Percentiles rank a stretch among this genome's conserved stretches.
Evolutionary conservation across 2,888 invertebrate species (phyloP).

Genomic region (Nymphalis polychloros): DNA sequence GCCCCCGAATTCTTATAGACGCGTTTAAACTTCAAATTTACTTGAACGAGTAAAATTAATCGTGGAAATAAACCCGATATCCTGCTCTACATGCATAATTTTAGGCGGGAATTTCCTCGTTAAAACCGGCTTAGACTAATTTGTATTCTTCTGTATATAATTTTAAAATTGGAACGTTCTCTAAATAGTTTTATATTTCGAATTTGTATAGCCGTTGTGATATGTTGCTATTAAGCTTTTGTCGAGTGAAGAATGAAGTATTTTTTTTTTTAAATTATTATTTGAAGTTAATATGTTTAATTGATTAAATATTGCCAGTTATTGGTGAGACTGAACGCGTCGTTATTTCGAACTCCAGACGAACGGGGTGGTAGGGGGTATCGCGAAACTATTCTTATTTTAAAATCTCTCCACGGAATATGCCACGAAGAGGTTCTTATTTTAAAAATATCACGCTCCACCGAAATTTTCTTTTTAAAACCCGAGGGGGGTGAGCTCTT

Average conservation of each 20-base stretch:
- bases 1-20: slow-evolving; percentile 74
- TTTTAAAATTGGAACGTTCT: too few species aligned
- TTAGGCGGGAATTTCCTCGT: too few species aligned
- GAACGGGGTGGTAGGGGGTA: slow-evolving; percentile 60
- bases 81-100: too few species aligned
- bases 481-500: slow-evolving; percentile 73
- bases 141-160: too few species aligned
- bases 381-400: slow-evolving; percentile 82
- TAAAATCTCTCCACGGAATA: slow-evolving; percentile 81
- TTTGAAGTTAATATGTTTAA: slow-evolving; percentile 9
- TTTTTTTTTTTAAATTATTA: not conserved
- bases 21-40: slow-evolving; percentile 33
- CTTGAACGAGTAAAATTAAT: slow-evolving; percentile 24
- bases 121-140: too few species aligned
- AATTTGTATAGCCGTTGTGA: too few species aligned
- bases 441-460: slow-evolving; percentile 82
- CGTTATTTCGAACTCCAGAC: slow-evolving; percentile 77
- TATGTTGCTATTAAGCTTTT: too few species aligned
- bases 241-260: not conserved
- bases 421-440: slow-evolving; percentile 80
- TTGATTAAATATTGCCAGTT: slow-evolving; percentile 17
- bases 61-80: not conserved
- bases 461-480: slow-evolving; percentile 81
- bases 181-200: too few species aligned
- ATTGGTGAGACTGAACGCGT: slow-evolving; percentile 37